Evolutionary conservation across 2,888 invertebrate genomes (phyloP), one percentile per base, ranked within the genome.

Genomic region (Xestoiulus laeticollis): DNA sequence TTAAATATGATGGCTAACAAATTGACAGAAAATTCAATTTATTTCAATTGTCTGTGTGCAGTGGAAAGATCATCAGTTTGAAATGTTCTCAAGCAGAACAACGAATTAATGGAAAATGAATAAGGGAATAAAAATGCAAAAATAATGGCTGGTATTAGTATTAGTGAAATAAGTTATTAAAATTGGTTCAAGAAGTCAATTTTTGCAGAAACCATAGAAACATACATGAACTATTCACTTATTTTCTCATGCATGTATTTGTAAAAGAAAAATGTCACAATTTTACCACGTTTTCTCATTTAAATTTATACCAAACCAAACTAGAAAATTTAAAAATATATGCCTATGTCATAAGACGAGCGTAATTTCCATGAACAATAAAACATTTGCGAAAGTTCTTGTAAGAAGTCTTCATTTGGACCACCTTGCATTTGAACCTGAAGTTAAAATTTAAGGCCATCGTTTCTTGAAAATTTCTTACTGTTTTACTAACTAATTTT

Each of bases 1-100:
- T 68, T 68, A 68, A 68, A 68, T 68, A 68, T 68, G 68, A 68
- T 68, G n/a, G 68, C 68, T 68, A 68, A 68, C 68, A 68, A 68
- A 68, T 68, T 68, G 68, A 68, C 68, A 68, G 68, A 68, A 68
- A 68, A 68, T 26, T 68, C 68, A 68, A 68, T 68, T 68, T 68
- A 68, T 68, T 68, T 68, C 68, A 10, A 22, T 68, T 68, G 68
- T 68, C 68, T 68, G 26, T 26, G 26, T 26, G 68, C 10, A 26
- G 68, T 68, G 26, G 26, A 68, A 68, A 68, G 68, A 68, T 68
- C 68, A 68, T 68, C 68, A 26, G 68, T 68, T 68, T 68, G 2
- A 68, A 68, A 68, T 22, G 22, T 26, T 26, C 68, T 68, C 68
- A 68, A 68, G 68, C 68, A 68, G 68, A 68, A 68, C 22, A 68